These are phyloP conservation scores for Phataginus tetradactyla DNA, from an alignment of 2,797 vertebrate species.

Conservation along the genomic window DNA sequence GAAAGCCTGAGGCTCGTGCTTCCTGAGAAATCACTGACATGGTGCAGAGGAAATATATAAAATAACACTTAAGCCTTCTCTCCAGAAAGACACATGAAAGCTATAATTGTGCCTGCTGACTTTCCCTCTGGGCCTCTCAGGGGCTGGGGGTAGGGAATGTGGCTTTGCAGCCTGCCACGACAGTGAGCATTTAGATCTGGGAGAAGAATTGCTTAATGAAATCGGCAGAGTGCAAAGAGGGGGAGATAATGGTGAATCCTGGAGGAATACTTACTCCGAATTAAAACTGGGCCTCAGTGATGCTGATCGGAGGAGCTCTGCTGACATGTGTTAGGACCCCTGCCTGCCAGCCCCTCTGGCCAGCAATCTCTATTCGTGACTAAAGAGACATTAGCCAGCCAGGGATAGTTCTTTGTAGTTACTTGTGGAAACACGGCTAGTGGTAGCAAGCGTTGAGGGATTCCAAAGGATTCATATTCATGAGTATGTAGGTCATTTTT, in stretches of 20 bases:
- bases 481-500: background rate
- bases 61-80: slow-evolving; percentile 79
- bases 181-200: slow-evolving; percentile 71
- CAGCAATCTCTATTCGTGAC: slow-evolving; percentile 49
- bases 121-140: slow-evolving; percentile 81
- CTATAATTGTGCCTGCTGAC: slow-evolving; percentile 72
- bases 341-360: slow-evolving; percentile 54
- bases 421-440: background rate
- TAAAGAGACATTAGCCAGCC: background rate
- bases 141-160: slow-evolving; percentile 69
- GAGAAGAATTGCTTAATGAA: slow-evolving; percentile 72
- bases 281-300: slow-evolving; percentile 73
- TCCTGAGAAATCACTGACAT: slow-evolving; percentile 71
- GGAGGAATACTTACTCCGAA: slow-evolving; percentile 75
- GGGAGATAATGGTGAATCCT: slow-evolving; percentile 73
- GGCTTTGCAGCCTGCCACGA: slow-evolving; percentile 73
- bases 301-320: slow-evolving; percentile 75
- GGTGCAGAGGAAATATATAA: slow-evolving; percentile 73
- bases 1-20: slow-evolving; percentile 55
- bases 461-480: background rate
- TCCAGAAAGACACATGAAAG: slow-evolving; percentile 69
- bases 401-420: background rate
- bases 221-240: slow-evolving; percentile 67
- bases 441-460: background rate
- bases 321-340: slow-evolving; percentile 58